phyloP scores from a whole-genome alignment of 2,113 vertebrate genomes.

The Accipiter virgatus region DNA sequence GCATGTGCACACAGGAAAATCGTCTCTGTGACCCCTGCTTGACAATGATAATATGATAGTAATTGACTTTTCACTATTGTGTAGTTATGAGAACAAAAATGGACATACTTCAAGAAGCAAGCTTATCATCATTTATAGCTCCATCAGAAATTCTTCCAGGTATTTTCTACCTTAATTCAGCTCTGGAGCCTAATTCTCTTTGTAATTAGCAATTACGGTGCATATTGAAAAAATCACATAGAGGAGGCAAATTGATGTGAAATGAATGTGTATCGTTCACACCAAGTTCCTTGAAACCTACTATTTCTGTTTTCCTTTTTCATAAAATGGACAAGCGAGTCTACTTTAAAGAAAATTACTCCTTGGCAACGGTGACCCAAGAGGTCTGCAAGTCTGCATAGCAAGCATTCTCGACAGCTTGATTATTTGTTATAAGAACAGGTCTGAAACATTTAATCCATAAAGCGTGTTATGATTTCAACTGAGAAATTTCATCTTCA shows the following conservation, averaged over 20 bases:
- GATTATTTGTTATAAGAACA: conserved; percentile 48
- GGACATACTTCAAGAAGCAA: background rate
- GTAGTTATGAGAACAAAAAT: background rate
- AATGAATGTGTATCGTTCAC: background rate
- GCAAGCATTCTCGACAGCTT: conserved; percentile 20
- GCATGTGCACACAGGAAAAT: background rate
- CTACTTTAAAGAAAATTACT: conserved; percentile 29
- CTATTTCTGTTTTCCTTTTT: conserved; percentile 30
- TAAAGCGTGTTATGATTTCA: background rate
- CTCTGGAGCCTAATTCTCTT: conserved; percentile 23
- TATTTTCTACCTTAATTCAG: conserved; percentile 31
- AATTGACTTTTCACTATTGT: background rate
- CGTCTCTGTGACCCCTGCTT: background rate
- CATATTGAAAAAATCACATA: background rate
- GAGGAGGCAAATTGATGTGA: background rate
- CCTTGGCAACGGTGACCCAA: conserved; percentile 29
- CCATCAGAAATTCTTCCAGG: conserved; percentile 6
- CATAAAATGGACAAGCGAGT: background rate
- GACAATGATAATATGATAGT: background rate
- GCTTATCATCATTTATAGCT: background rate
- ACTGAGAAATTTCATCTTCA: conserved; percentile 24
- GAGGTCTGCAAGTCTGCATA: conserved; percentile 11
- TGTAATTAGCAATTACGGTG: background rate
- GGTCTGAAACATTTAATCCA: conserved; percentile 36
- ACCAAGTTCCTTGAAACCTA: conserved; percentile 22